Evolutionary conservation across 2,888 invertebrate genomes (phyloP), one percentile per base, ranked within the genome.

Genomic region (Rhagonycha fulva): DNA sequence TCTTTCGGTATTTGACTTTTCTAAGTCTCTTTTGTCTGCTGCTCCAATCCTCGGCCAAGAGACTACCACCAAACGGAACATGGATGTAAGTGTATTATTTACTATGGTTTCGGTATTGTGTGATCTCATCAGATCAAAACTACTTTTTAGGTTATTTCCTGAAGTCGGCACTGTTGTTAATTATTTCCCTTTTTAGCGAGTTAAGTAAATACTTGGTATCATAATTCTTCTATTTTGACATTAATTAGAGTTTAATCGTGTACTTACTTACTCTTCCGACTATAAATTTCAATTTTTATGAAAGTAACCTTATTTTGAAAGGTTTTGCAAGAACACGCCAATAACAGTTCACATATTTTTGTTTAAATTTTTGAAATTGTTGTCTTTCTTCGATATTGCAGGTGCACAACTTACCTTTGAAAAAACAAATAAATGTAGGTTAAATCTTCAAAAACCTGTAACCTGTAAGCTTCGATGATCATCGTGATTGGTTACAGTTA

Each of bases 71-170:
- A 60, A 80, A 80, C 70, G 80, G 80, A 61, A 80, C 79, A 62
- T 80, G 80, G 80, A 79, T 80, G 80, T 80, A 78, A 80, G 80
- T 79, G 11, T 10, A 14, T n/a, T 71, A 14, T 62, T 23, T 62
- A n/a, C 26, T 10, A 30, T 11, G 3, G 32, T 32, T 32, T 11
- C 32, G 12, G 12, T 32, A 12, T 11, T 0, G 3, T 4, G 0
- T 32, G 12, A 32, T 1, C 11, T 32, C 32, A 30, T 30, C 30
- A 11, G 30, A 3, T 30, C 11, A 30, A 30, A 30, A 32, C 5
- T 28, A 28, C 9, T 28, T 28, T 28, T 28, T 28, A 28, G 28
- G 9, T 28, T 28, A 28, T 28, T 28, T 47, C 5, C 2, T n/a
- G 7, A 47, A 47, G n/a, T n/a, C 47, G 47, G n/a, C 47, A 47